phyloP scores from a whole-genome alignment of 2,113 vertebrate species.

The Nannospalax galili region DNA sequence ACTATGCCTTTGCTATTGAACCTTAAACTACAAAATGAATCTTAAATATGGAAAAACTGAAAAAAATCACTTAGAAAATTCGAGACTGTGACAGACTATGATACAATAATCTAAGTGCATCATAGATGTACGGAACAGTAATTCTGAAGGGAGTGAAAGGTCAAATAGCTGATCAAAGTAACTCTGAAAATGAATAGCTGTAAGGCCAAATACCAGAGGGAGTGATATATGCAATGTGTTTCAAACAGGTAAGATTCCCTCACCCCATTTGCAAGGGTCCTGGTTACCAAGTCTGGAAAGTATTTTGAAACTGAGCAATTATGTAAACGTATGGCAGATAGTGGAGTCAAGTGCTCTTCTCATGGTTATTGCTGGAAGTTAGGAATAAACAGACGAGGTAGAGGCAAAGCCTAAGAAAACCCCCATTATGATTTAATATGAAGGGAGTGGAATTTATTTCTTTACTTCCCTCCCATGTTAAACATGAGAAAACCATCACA shows the following conservation, averaged over 20 bases:
- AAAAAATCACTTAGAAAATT: not conserved
- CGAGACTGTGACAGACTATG: not conserved
- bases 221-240: not conserved
- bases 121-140: not conserved
- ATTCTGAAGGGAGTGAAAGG: not conserved
- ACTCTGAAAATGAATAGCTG: not conserved
- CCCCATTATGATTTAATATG: not conserved
- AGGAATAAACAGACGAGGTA: not conserved
- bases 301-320: not conserved
- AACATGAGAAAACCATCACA: not conserved
- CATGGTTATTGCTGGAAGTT: not conserved
- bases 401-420: not conserved
- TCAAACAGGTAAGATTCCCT: not conserved
- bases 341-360: not conserved
- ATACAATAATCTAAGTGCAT: not conserved
- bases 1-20: not conserved
- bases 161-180: not conserved
- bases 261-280: fast-evolving
- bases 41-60: not conserved
- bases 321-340: not conserved
- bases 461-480: not conserved
- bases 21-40: not conserved
- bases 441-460: not conserved
- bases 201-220: not conserved
- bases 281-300: not conserved